Base-by-base conservation (phyloP, 2,888 invertebrate species). In the Idaea biselata region DNA sequence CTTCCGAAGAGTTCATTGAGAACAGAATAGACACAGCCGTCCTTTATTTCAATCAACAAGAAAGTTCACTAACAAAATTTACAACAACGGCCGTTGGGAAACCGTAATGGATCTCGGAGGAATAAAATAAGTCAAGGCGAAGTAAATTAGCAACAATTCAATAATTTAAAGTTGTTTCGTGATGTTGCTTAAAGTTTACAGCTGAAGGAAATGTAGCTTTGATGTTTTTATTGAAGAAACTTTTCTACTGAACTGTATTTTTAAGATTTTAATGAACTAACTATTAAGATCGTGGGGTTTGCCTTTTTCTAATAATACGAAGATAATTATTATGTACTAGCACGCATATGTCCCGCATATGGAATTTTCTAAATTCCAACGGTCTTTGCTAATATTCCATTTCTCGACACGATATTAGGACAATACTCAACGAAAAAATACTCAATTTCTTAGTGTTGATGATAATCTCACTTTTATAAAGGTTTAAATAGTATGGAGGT, bases 91-190 rank as follows among this genome's bases (percentile, higher is more conserved):
- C 44, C 44, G 44, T 11, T 14, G 44, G 14, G 44, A 44, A 44
- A 44, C 44, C 44, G 44, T 44, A 44, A 44, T 44, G 44, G 44
- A 44, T 44, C 44, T 44, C 44, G 11, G 14, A 44, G 44, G 44
- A 44, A 11, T 44, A 44, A 11, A 44, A 44, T 44, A 44, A 44
- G 44, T 14, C 44, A 44, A 44, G 44, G 44, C 44, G 44, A 44
- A 44, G 44, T 44, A 44, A 44, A 44, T 44, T 44, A 44, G 44
- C 44, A 44, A 44, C 44, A 44, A 44, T 44, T 44, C 44, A 44
- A 44, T 44, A 44, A 44, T 44, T 44, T 44, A 44, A 44, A 44
- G 14, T 44, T 44, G 44, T 44, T 44, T 44, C 14, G 14, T 14
- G 44, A 44, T 44, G 44, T 11, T 44, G 44, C 14, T 44, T 44